Percentiles rank a stretch among this genome's conserved stretches.
Conservation (phyloP, 2,888 invertebrate species). For the Macaria liturata region DNA sequence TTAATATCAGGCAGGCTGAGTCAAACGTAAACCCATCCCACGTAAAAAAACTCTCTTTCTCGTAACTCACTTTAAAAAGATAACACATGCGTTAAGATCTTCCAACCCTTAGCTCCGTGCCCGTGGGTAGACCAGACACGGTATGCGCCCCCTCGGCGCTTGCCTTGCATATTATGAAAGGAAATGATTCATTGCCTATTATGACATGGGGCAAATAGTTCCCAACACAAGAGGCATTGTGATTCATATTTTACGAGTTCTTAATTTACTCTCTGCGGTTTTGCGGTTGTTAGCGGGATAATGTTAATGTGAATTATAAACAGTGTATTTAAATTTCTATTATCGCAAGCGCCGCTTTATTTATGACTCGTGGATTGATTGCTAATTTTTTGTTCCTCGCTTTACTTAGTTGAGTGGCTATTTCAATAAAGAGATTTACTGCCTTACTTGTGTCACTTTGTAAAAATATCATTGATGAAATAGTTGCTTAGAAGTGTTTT, state of each 20-base stretch:
- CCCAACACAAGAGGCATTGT: slow-evolving; percentile 16
- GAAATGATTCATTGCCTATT: slow-evolving; percentile 32
- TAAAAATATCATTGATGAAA: too few relatives aligned
- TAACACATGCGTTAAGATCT: too few relatives aligned
- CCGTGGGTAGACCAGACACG: too few relatives aligned
- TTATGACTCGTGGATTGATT: slow-evolving; percentile 6
- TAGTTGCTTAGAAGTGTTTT: too few relatives aligned
- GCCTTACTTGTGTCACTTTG: too few relatives aligned
- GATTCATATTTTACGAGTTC: slow-evolving; percentile 27
- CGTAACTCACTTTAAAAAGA: too few relatives aligned
- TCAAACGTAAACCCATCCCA: too few relatives aligned
- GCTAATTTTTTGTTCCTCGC: neutral
- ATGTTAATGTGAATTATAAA: slow-evolving; percentile 1
- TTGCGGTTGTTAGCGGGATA: slow-evolving; percentile 25
- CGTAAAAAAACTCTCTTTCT: too few relatives aligned
- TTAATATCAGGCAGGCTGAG: too few relatives aligned
- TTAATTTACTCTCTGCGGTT: slow-evolving; percentile 28
- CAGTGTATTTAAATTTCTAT: slow-evolving; percentile 1
- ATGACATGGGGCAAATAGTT: slow-evolving; percentile 25
- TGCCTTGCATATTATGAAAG: slow-evolving; percentile 20
- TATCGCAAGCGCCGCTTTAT: slow-evolving; percentile 21
- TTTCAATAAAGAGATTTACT: too few relatives aligned
- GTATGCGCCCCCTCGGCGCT: slow-evolving; percentile 16
- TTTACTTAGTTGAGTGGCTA: too few relatives aligned
- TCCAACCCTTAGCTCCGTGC: too few relatives aligned